Conservation (phyloP, 2,113 vertebrate species). For the Athene cunicularia region DNA sequence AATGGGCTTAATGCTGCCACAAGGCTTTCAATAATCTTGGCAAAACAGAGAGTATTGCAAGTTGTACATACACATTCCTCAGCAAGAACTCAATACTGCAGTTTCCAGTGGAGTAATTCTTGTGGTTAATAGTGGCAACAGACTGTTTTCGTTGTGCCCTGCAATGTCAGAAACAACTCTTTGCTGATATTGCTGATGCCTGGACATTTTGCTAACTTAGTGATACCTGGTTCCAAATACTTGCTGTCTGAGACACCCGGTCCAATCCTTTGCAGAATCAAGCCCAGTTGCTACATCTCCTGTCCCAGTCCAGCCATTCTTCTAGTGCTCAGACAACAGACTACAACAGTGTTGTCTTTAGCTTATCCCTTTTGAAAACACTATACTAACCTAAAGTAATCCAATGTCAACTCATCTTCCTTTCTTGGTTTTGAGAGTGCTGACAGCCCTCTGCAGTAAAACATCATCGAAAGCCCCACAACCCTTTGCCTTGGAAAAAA, state of each 20-base stretch:
- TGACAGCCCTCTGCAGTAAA: neutral
- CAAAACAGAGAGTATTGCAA: neutral
- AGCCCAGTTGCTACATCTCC: neutral
- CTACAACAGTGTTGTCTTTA: neutral
- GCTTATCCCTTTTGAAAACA: neutral
- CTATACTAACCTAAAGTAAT: neutral
- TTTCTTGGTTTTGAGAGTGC: neutral
- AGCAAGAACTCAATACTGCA: neutral
- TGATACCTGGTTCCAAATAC: neutral
- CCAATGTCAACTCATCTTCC: neutral
- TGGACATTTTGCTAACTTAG: neutral
- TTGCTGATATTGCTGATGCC: neutral
- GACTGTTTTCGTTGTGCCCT: neutral
- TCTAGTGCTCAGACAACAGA: neutral
- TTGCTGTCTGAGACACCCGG: neutral
- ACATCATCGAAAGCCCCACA: accelerated
- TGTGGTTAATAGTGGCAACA: neutral
- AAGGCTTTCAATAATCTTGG: neutral
- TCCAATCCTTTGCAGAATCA: neutral
- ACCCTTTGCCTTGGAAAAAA: neutral
- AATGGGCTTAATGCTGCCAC: neutral
- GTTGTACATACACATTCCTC: neutral
- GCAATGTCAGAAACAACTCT: neutral
- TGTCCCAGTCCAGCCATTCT: neutral
- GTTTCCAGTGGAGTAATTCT: neutral